Base-by-base conservation (phyloP, 1,140 invertebrate genomes). In the Cherax destructor region DNA sequence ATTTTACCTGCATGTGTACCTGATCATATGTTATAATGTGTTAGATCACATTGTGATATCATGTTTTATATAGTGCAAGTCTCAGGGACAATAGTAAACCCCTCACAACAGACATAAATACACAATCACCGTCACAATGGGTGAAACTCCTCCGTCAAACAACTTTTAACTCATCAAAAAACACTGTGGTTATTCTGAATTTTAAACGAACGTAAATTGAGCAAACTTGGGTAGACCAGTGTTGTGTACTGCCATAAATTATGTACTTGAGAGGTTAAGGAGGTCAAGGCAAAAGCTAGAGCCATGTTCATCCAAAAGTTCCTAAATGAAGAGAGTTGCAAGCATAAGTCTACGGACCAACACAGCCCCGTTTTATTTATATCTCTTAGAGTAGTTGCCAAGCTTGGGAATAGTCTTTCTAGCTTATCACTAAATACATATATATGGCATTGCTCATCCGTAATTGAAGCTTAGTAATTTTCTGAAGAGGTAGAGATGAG, bases 341-440 rank as follows among this genome's bases (percentile, higher is more conserved):
- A 9, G 21, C 18, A 69, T 11, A 86, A 86, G 4, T 78, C 85
- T 78, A 86, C 85, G 85, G 85, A 77, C 47, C 24, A 78, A 86
- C 85, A n/a, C 18, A 21, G 85, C 85, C 85, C 9, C 52, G 21
- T 86, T 86, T 86, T 86, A 86, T 86, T 86, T 86, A 86, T 78
- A 65, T 65, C 18, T 5, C 18, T 16, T 16, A 16, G 10, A 16
- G 4, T 65, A 65, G 52, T 13, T 7, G 52, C 52, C 6, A 65
- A 16, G 61, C 61, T 65, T 5, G 4, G 16, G 4, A 18, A 65
- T 18, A 65, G 18, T 18, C 11, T 65, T 65, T 65, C 10, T 0
- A 6, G 18, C 61, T 0, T 13, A 56, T 13, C 52, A 56, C 0
- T 13, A 7, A 56, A 18, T 65, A 13, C 61, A 16, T 21, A 18